Base-by-base conservation (phyloP, 2,888 invertebrate species). In the Allygus modestus region DNA sequence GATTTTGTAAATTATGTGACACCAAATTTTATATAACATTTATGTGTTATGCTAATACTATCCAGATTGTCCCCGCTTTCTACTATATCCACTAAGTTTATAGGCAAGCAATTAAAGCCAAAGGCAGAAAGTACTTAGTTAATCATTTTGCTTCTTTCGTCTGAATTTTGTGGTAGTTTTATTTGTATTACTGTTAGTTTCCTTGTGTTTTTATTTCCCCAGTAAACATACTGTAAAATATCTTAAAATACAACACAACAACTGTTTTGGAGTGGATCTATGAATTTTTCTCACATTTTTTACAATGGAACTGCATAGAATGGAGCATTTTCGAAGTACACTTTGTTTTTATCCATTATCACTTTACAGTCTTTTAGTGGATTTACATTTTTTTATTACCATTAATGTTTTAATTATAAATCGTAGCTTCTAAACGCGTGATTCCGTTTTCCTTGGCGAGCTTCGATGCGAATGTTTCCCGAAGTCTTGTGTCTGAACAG, bases 191-290 rank as follows among this genome's bases (percentile, higher is more conserved):
- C 15, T 5, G 28, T 73, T 5, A 73, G 12, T n/a, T n/a, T n/a
- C n/a, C n/a, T n/a, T n/a, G n/a, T n/a, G n/a, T n/a, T n/a, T n/a
- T n/a, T n/a, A n/a, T n/a, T n/a, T n/a, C n/a, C n/a, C n/a, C n/a
- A n/a, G n/a, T n/a, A n/a, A n/a, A n/a, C 37, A 37, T 37, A 37
- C 11, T 7, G 37, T 11, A 37, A 37, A 37, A 37, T n/a, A 28
- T 33, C 33, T 73, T 73, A 73, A n/a, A 73, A n/a, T n/a, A 73
- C 37, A 37, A 73, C 20, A 33, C 28, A 73, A 33, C 73, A 73
- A 33, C 73, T 73, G 31, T 33, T 31, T 11, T 73, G 11, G 11
- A 73, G 37, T 7, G 37, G 4, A 15, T 73, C 31, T 37, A 20
- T 11, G 11, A 73, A 41, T 33, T 33, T 73, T 73, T 28, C 15